These are phyloP conservation scores for Polydrusus tereticollis DNA, from an alignment of 2,888 invertebrate species.

Conservation along the genomic window DNA sequence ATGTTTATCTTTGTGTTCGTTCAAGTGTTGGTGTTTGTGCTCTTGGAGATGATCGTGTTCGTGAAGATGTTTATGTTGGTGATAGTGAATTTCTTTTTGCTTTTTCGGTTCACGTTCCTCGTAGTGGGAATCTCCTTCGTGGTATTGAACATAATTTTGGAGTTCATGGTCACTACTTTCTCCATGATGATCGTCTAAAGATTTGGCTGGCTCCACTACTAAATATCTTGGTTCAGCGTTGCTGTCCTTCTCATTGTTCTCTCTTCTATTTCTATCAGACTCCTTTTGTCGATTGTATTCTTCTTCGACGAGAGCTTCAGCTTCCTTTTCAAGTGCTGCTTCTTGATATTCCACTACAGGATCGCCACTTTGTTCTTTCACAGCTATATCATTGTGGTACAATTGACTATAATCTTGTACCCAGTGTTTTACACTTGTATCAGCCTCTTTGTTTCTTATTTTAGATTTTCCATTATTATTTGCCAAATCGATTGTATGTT, in stretches of 20 bases:
- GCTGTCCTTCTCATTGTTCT: background rate
- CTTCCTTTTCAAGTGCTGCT: slow-evolving; percentile 16
- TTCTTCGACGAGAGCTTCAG: slow-evolving; percentile 18
- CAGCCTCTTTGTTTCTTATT: background rate
- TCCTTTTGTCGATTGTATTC: background rate
- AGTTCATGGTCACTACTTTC: slow-evolving; percentile 10
- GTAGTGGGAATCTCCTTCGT: background rate
- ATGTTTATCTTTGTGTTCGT: slow-evolving; percentile 40
- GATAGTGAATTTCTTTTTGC: slow-evolving; percentile 59
- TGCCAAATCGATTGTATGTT: background rate
- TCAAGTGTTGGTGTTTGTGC: slow-evolving; percentile 52
- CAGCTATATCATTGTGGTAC: background rate
- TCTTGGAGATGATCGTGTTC: slow-evolving; percentile 59
- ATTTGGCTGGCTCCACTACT: background rate
- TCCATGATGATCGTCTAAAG: background rate
- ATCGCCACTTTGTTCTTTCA: background rate
- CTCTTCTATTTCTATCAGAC: slow-evolving; percentile 17
- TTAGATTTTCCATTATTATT: background rate
- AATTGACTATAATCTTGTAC: background rate
- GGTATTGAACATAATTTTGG: background rate
- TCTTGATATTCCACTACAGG: background rate
- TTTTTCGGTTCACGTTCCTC: slow-evolving; percentile 26
- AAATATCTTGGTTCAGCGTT: background rate
- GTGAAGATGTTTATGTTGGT: slow-evolving; percentile 61
- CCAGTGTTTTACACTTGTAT: background rate